These are phyloP conservation scores for Lycodopsis pacificus DNA, from an alignment of 2,797 vertebrate genomes.

Conservation along the genomic window DNA sequence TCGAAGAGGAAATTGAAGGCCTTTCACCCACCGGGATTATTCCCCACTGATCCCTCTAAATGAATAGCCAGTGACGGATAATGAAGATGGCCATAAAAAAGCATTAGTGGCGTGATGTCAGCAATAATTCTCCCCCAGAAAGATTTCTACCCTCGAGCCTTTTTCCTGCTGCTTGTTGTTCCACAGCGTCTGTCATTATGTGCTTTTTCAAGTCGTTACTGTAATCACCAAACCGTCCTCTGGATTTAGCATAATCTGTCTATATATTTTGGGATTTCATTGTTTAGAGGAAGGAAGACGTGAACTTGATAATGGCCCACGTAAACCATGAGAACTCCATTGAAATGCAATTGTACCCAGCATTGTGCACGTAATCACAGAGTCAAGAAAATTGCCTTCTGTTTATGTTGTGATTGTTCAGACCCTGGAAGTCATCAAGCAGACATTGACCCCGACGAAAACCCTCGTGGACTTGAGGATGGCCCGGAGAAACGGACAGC, in stretches of 20 bases:
- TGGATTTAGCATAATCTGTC: slow-evolving; percentile 76
- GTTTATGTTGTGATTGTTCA: slow-evolving; percentile 33
- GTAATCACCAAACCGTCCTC: slow-evolving; percentile 75
- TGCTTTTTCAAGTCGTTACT: slow-evolving; percentile 75
- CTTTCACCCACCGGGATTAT: slow-evolving; percentile 47
- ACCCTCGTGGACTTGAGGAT: slow-evolving; percentile 5
- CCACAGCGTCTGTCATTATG: slow-evolving; percentile 72
- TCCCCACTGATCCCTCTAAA: slow-evolving; percentile 25
- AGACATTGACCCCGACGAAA: slow-evolving; percentile 12
- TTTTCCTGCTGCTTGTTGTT: slow-evolving; percentile 72
- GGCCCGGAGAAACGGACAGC: neutral
- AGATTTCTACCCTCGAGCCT: slow-evolving; percentile 60
- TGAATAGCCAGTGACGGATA: slow-evolving; percentile 36
- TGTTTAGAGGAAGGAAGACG: slow-evolving; percentile 74
- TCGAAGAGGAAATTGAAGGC: slow-evolving; percentile 23
- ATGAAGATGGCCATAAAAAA: slow-evolving; percentile 69
- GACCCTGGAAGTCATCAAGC: slow-evolving; percentile 28
- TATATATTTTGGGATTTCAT: slow-evolving; percentile 74
- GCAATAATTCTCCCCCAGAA: slow-evolving; percentile 52
- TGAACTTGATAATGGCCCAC: slow-evolving; percentile 69
- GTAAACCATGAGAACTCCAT: slow-evolving; percentile 51
- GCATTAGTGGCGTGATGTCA: slow-evolving; percentile 69
- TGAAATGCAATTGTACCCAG: slow-evolving; percentile 42
- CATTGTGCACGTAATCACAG: slow-evolving; percentile 28
- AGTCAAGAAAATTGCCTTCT: slow-evolving; percentile 39